Evolutionary conservation across 2,113 vertebrate genomes (phyloP), one percentile per base, ranked within the genome.

Genomic region (Protobothrops mucrosquamatus): DNA sequence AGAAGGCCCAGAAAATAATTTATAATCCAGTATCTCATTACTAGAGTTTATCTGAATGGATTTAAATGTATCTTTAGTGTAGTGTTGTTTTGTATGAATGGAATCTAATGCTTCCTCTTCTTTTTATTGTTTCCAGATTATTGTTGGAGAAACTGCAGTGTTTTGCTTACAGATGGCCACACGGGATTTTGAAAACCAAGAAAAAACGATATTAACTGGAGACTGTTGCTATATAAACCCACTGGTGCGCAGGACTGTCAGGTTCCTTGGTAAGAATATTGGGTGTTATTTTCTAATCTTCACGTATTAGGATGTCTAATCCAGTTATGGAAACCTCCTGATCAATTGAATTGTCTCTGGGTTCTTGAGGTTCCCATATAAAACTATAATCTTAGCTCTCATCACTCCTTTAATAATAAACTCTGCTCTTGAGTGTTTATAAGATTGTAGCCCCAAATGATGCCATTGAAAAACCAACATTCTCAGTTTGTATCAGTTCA

Each of bases 221-320:
- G 99, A 99, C 97, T 99, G 99, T 97, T 99, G 99, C 97, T 99
- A 99, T 95, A 99, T 99, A 97, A 99, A 99, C 94, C 99, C 99
- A 46, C 96, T 99, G 96, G 99, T 99, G 94, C 98, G 99, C 95
- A 98, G 99, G 96, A 99, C 98, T 90, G 98, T 99, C 96, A 98
- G 99, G 96, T 99, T 99, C 97, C 98, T 99, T 55, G 99, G 99
- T 99, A 98, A 94, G 99, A 95, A 93, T 92, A 55, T 48, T 56
- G 43, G 61, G 46, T 90, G 88, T 95, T 95, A 61, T 56, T 96
- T 96, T 94, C 39, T 81, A 95, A 94, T 96, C 61, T 95, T 96
- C 20, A 51, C 81, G 26, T 90, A 91, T 92, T 39, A 54, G 9
- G 29, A 86, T 57, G 46, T 81, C 4, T 91, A 12, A 59, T n/a